phyloP scores from a whole-genome alignment of 37 sponge, comb jelly and placozoan species.

The Bolinopsis microptera region DNA sequence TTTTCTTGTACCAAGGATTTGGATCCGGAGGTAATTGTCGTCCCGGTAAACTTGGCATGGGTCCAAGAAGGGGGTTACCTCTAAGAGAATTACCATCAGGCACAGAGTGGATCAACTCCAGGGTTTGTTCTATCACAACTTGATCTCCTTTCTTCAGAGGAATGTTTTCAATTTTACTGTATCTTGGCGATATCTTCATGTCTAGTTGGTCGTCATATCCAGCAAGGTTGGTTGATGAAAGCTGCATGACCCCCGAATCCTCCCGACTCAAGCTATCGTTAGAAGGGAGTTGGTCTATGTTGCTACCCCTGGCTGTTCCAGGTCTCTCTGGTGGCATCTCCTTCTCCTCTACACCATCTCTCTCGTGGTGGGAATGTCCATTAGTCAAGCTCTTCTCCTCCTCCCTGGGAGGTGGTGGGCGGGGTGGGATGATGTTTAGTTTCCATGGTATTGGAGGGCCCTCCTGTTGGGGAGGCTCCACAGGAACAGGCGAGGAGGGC shows the following conservation, averaged over 20 bases:
- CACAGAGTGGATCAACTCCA: slow-evolving; percentile 13
- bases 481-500: slow-evolving; percentile 27
- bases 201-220: background rate
- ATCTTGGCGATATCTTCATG: slow-evolving; percentile 51
- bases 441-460: slow-evolving; percentile 38
- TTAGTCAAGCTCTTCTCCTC: background rate
- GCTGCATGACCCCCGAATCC: slow-evolving; percentile 19
- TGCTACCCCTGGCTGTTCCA: slow-evolving; percentile 34
- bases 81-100: background rate
- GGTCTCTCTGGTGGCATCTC: background rate
- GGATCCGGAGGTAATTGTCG: slow-evolving; percentile 3
- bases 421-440: slow-evolving; percentile 34
- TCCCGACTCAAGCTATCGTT: background rate
- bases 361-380: background rate
- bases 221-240: background rate
- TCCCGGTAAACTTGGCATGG: slow-evolving; percentile 26
- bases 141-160: background rate
- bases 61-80: slow-evolving; percentile 37
- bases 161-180: slow-evolving; percentile 4
- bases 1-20: slow-evolving; percentile 37
- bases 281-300: background rate
- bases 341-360: background rate
- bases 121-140: slow-evolving; percentile 40
- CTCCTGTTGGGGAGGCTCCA: background rate
- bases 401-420: background rate